Base-by-base conservation (phyloP, 1,140 invertebrate species). In the Patella vulgata region DNA sequence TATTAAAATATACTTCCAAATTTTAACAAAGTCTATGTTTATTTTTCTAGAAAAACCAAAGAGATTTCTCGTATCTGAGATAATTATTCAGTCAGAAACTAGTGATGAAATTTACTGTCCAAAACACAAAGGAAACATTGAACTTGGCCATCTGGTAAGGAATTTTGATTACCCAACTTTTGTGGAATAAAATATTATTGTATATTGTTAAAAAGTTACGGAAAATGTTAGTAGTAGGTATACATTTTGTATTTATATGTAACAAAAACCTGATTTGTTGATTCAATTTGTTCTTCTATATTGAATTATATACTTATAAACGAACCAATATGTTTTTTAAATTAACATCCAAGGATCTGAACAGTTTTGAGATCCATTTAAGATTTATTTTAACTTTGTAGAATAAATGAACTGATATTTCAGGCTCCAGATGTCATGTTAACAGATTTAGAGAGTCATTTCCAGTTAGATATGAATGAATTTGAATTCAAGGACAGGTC, bases 351-450 rank as follows among this genome's bases (percentile, higher is more conserved):
- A n/a, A n/a, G n/a, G n/a, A n/a, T n/a, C n/a, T n/a, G n/a, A n/a
- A n/a, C n/a, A n/a, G n/a, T n/a, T n/a, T n/a, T n/a, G n/a, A n/a
- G n/a, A n/a, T n/a, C n/a, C n/a, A n/a, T n/a, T n/a, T n/a, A n/a
- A n/a, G n/a, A n/a, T n/a, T n/a, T n/a, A n/a, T n/a, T n/a, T n/a
- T n/a, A n/a, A n/a, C n/a, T n/a, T n/a, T n/a, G n/a, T n/a, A n/a
- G n/a, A n/a, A n/a, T n/a, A n/a, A n/a, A n/a, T n/a, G n/a, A n/a
- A n/a, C n/a, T n/a, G n/a, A n/a, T n/a, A n/a, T 62, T 59, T 23
- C 53, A 81, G 77, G 77, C 77, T 1, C 80, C 80, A 62, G 80
- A 82, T 64, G 60, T 82, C 8, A 70, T 78, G 47, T 57, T 82
- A 25, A 71, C 63, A 50, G 80, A 82, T 59, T 39, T 82, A 2